Conservation (phyloP, 2,888 invertebrate genomes). For the Tridacna gigas region DNA sequence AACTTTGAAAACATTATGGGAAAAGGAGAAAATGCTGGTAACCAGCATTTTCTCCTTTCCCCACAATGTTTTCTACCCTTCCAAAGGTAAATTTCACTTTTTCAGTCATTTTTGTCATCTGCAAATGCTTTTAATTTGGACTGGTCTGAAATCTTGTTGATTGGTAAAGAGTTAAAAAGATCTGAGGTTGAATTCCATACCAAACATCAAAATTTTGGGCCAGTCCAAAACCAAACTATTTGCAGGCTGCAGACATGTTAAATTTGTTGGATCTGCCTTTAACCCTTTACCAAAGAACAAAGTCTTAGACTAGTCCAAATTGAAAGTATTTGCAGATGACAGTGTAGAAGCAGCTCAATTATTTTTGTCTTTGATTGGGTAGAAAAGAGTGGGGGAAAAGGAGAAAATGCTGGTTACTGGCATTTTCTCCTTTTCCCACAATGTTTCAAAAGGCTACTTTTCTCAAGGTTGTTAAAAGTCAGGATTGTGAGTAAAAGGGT, state of each 20-base stretch:
- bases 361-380: neutral
- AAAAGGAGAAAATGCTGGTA: constrained; percentile 8
- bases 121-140: neutral
- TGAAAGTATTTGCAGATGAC: neutral
- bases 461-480: neutral
- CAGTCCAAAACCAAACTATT: too few species aligned
- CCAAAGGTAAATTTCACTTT: neutral
- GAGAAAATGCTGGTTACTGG: neutral
- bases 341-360: neutral
- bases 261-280: neutral
- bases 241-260: neutral
- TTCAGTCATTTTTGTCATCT: neutral
- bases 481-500: neutral
- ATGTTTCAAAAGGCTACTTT: neutral
- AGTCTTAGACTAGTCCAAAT: neutral
- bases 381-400: neutral
- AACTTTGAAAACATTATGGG: neutral
- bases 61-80: neutral
- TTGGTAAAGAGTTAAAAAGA: neutral
- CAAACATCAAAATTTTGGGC: too few species aligned
- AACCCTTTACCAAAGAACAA: neutral
- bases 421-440: neutral
- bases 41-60: neutral
- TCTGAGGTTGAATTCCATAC: neutral
- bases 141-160: neutral